A percentile compares a stretch with the other conserved stretches of the same genome.
These are phyloP conservation scores for Lasioglossum albipes DNA, from an alignment of 1,140 invertebrate species.

Conservation along the genomic window DNA sequence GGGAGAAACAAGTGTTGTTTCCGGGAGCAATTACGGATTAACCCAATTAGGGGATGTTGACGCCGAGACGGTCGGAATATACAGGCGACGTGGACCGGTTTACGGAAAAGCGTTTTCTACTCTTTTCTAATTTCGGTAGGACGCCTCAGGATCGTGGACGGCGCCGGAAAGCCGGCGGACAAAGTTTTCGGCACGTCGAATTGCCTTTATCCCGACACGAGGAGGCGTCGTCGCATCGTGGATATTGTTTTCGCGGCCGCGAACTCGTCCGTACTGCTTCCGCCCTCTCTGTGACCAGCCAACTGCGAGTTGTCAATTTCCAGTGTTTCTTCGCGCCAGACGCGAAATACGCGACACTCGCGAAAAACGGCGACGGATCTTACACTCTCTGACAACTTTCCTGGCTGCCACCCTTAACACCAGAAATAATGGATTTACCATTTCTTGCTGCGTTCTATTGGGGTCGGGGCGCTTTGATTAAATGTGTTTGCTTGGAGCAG, in stretches of 20 bases:
- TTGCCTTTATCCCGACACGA: constrained; percentile 5
- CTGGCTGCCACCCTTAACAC: background rate
- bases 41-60: constrained; percentile 42
- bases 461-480: too few relatives aligned
- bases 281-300: background rate
- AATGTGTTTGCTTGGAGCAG: too few relatives aligned
- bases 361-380: too few relatives aligned
- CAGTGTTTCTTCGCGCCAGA: background rate
- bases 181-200: constrained; percentile 43
- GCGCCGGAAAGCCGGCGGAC: constrained; percentile 53
- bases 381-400: background rate
- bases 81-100: constrained; percentile 15
- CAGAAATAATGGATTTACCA: too few relatives aligned
- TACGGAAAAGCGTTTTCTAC: constrained; percentile 6
- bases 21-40: constrained; percentile 51
- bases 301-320: background rate
- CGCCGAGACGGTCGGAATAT: background rate
- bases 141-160: constrained; percentile 1
- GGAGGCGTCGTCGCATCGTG: constrained; percentile 20
- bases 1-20: too few relatives aligned
- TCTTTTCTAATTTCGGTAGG: constrained; percentile 19
- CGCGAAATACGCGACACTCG: background rate
- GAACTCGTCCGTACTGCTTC: background rate
- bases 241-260: constrained; percentile 15
- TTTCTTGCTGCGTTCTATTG: too few relatives aligned